A percentile compares a stretch with the other conserved stretches of the same genome.
Conservation (phyloP, 2,113 vertebrate species). For the Arvicanthis niloticus region DNA sequence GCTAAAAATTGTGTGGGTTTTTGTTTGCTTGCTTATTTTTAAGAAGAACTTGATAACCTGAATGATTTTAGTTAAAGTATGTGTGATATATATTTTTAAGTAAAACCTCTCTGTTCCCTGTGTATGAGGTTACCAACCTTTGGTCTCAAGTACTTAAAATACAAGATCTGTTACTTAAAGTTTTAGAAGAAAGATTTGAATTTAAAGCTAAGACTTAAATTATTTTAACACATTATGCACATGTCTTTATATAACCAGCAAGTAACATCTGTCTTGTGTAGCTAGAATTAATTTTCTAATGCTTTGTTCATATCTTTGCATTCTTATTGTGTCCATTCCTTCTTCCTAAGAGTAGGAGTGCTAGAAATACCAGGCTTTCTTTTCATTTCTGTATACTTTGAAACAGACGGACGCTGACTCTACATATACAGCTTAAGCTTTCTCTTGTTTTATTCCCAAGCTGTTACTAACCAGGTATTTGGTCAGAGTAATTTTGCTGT, state of each 20-base stretch:
- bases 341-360: background rate
- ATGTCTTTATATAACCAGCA: slow-evolving; percentile 44
- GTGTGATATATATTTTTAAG: slow-evolving; percentile 30
- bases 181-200: slow-evolving; percentile 38
- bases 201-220: slow-evolving; percentile 47
- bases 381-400: background rate
- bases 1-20: background rate
- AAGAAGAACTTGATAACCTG: slow-evolving; percentile 55
- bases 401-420: background rate
- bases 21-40: background rate
- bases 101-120: background rate
- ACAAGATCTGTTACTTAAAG: slow-evolving; percentile 49
- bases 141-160: slow-evolving; percentile 55
- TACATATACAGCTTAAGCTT: slow-evolving; percentile 42
- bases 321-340: slow-evolving; percentile 21
- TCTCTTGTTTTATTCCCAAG: slow-evolving; percentile 70
- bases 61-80: background rate
- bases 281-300: slow-evolving; percentile 57
- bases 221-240: slow-evolving; percentile 24
- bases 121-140: slow-evolving; percentile 20
- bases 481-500: slow-evolving; percentile 81
- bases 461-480: slow-evolving; percentile 78
- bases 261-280: slow-evolving; percentile 32
- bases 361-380: background rate
- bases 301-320: slow-evolving; percentile 34